These are phyloP conservation scores for Sceloporus undulatus DNA, from an alignment of 2,113 vertebrate genomes.

Conservation along the genomic window DNA sequence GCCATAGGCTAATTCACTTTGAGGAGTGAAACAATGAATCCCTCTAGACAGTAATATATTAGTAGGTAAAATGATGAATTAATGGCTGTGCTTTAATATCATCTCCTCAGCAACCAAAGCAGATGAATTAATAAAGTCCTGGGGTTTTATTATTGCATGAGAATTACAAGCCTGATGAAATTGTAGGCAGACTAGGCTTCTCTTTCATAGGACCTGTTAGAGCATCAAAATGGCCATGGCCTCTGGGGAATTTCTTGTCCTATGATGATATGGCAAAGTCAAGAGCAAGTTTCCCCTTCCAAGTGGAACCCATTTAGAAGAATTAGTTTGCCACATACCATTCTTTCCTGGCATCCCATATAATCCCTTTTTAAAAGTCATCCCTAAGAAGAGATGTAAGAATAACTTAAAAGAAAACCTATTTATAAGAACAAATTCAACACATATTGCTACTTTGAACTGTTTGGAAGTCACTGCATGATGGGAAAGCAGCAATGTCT, in stretches of 20 bases:
- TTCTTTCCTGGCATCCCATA: not conserved
- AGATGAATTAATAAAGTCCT: slow-evolving; percentile 76
- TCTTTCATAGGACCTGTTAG: slow-evolving; percentile 65
- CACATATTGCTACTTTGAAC: not conserved
- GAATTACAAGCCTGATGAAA: slow-evolving; percentile 76
- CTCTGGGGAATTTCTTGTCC: slow-evolving; percentile 52
- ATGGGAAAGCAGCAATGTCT: not conserved
- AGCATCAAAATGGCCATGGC: slow-evolving; percentile 28
- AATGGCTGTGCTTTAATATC: slow-evolving; percentile 70
- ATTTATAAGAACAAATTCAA: not conserved
- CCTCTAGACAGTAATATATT: slow-evolving; percentile 78
- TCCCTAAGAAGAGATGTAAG: not conserved
- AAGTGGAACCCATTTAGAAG: not conserved
- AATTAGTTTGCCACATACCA: not conserved
- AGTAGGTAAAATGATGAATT: slow-evolving; percentile 77
- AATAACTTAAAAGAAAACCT: not conserved
- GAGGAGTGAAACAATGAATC: slow-evolving; percentile 78
- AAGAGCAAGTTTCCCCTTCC: not conserved
- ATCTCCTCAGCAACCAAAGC: slow-evolving; percentile 73
- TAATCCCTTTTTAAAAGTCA: not conserved
- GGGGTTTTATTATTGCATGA: slow-evolving; percentile 72
- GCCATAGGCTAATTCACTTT: slow-evolving; percentile 71
- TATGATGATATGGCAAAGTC: slow-evolving; percentile 41
- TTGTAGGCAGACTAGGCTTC: slow-evolving; percentile 51
- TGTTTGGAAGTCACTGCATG: not conserved